Base-by-base conservation (phyloP, 2,888 invertebrate genomes). In the Asteroscopus sphinx region DNA sequence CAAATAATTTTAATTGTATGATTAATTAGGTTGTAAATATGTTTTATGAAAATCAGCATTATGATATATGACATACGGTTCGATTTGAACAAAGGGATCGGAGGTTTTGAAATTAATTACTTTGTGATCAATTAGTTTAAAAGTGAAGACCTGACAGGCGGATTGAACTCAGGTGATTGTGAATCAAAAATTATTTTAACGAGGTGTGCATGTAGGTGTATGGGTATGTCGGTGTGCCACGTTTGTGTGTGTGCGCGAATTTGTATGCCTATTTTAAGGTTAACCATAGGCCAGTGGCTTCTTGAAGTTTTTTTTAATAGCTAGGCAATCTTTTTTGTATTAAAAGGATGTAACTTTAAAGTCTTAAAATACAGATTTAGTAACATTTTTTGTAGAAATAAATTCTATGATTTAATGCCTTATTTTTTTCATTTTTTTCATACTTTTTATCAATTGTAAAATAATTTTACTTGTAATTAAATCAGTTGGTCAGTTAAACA, bases 1-100 rank as follows among this genome's bases (percentile, higher is more conserved):
- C 83, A 71, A 72, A 76, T 79, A 62, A 68, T 81, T 83, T 80
- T 84, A 85, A 85, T 85, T 83, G 77, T 76, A 80, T 82, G 81
- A 85, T 83, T 81, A 82, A 85, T 85, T 82, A 73, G 70, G 54
- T 44, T 54, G 54, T 54, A 68, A 47, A 55, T 36, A 59, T 65
- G 69, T 59, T 76, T 39, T 61, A 52, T 60, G 46, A 76, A 74
- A 73, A 60, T 64, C 67, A 66, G 70, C 70, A 70, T 62, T 70
- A 76, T 63, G 21, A 47, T 58, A 42, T 26, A 72, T 46, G 59
- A 25, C 47, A 61, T 69, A 76, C 58, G 65, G 72, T 69, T 58
- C 58, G 37, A 58, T 62, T 72, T 76, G 11, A 61, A 74, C 62
- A 65, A 70, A 52, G 41, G 57, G 39, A 33, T 21, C 5, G 3